Evolutionary conservation across 2,888 invertebrate genomes (phyloP).

Genomic region (Dorcus parallelipipedus): DNA sequence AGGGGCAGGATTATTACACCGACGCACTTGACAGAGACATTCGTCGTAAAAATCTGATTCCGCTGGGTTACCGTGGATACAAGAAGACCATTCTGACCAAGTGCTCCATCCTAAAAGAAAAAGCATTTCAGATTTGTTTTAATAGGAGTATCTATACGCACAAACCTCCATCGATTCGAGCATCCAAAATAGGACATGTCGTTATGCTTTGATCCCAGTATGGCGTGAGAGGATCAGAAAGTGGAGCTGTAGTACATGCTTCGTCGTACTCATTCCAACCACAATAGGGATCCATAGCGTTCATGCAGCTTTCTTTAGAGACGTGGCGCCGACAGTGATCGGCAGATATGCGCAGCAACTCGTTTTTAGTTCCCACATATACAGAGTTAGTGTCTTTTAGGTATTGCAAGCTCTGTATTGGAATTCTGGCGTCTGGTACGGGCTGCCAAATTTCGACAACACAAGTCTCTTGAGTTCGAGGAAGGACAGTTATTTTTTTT

Average conservation of each 20-base stretch:
- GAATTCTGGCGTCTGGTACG: slow-evolving; percentile 53
- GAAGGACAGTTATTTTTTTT: slow-evolving; percentile 76
- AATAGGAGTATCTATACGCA: slow-evolving; percentile 14
- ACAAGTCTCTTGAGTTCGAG: slow-evolving; percentile 69
- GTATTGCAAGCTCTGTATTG: slow-evolving; percentile 70
- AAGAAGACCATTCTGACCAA: slow-evolving; percentile 81
- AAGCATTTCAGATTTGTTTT: neutral
- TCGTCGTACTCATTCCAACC: slow-evolving; percentile 84
- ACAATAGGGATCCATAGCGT: slow-evolving; percentile 90
- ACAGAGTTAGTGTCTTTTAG: slow-evolving; percentile 78
- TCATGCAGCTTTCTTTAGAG: slow-evolving; percentile 68
- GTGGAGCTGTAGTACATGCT: slow-evolving; percentile 69
- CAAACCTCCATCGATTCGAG: slow-evolving; percentile 52
- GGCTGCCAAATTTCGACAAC: slow-evolving; percentile 82
- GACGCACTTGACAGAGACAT: slow-evolving; percentile 76
- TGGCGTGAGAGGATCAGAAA: slow-evolving; percentile 58
- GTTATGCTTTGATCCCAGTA: slow-evolving; percentile 74
- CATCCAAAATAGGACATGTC: slow-evolving; percentile 65
- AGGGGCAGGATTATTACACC: slow-evolving; percentile 81
- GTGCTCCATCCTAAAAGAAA: slow-evolving; percentile 67
- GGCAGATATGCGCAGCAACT: slow-evolving; percentile 69
- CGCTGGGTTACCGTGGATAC: slow-evolving; percentile 63
- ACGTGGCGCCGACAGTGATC: slow-evolving; percentile 75
- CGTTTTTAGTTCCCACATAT: slow-evolving; percentile 69
- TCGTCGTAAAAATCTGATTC: slow-evolving; percentile 58